Evolutionary conservation across 2,113 vertebrate species (phyloP).

Genomic region (Globicephala melas): DNA sequence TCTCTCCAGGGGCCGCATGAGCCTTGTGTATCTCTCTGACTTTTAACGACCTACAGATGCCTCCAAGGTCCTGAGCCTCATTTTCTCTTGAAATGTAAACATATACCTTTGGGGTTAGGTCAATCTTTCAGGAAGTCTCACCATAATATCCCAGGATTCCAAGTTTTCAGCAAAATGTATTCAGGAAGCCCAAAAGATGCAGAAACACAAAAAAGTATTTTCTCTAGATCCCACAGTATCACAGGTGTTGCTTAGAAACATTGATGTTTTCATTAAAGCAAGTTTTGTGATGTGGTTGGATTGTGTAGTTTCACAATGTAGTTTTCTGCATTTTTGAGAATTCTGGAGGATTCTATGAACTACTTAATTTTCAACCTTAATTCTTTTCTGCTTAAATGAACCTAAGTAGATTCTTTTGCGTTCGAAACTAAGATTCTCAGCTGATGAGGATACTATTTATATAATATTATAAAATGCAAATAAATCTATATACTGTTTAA

Average conservation of each 20-base stretch:
- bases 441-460: not conserved
- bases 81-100: not conserved
- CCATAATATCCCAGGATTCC: not conserved
- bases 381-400: not conserved
- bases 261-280: not conserved
- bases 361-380: not conserved
- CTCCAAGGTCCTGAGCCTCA: not conserved
- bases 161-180: not conserved
- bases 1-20: not conserved
- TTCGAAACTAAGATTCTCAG: not conserved
- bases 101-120: not conserved
- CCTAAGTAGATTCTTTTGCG: not conserved
- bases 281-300: not conserved
- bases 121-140: not conserved
- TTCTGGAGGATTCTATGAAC: not conserved
- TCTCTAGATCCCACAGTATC: not conserved
- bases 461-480: not conserved
- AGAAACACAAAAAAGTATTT: constrained; percentile 24
- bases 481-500: not conserved
- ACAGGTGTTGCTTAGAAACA: not conserved
- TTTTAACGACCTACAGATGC: constrained; percentile 24
- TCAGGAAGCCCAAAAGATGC: not conserved
- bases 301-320: not conserved
- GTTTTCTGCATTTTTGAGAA: not conserved
- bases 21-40: not conserved